phyloP scores from a whole-genome alignment of 1,140 invertebrate species.

The Drosophila athabasca region DNA sequence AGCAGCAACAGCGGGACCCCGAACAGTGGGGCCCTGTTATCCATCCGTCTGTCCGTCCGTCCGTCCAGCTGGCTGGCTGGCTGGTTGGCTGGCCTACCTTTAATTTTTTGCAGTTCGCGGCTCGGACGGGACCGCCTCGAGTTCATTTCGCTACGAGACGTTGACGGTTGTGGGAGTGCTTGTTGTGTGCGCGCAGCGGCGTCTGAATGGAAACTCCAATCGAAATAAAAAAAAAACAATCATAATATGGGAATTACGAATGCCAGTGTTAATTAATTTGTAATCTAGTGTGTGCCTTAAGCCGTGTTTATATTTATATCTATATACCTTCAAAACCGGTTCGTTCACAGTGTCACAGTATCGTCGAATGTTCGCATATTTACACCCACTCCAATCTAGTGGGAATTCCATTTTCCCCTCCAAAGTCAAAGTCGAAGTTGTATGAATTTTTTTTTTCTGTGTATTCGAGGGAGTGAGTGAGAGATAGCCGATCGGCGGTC shows the following conservation, averaged over 20 bases:
- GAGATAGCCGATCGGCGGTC: neutral
- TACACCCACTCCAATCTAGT: conserved; percentile 40
- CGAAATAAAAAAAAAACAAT: neutral
- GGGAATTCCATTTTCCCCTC: conserved; percentile 35
- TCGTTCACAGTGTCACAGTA: conserved; percentile 16
- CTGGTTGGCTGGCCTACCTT: neutral
- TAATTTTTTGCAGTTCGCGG: conserved; percentile 1
- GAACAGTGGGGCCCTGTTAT: neutral
- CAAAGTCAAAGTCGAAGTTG: conserved; percentile 1
- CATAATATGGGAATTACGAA: conserved; percentile 26
- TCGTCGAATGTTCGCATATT: conserved; percentile 19
- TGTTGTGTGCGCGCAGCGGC: neutral
- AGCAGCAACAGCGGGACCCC: no score
- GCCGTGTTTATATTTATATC: neutral
- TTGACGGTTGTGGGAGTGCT: conserved; percentile 24
- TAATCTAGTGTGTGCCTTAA: conserved; percentile 41
- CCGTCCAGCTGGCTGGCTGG: neutral
- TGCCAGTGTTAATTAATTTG: conserved; percentile 39
- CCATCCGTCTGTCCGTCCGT: neutral
- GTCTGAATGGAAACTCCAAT: conserved; percentile 10
- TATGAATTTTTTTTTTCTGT: neutral
- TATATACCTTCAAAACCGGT: conserved; percentile 25
- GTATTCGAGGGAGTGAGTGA: neutral
- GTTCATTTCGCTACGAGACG: conserved; percentile 23
- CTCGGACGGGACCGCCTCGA: neutral